Base-by-base conservation (phyloP, 2,113 vertebrate genomes). In the Prietella phreatophila region DNA sequence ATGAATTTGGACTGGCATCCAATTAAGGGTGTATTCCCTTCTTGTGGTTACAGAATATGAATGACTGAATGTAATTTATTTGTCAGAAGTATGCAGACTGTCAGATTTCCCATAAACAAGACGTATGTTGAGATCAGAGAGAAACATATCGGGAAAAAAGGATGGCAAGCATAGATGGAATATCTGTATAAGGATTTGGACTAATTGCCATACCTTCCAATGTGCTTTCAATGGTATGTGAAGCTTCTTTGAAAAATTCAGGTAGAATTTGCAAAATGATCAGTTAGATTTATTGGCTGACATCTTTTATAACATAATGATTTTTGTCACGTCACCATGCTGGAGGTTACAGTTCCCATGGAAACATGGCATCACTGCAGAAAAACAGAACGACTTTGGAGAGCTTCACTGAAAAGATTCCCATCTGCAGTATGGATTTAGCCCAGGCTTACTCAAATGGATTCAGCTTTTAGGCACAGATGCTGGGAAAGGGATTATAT, bases 341-440 rank as follows among this genome's bases (percentile, higher is more conserved):
- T 53, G 2, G 27, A 53, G 25, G 25, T n/a, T 79, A 50, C 27
- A 79, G 75, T 87, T 60, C 30, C 67, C 86, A 89, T 87, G 63
- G 85, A 75, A 84, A 87, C 65, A 87, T 85, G 88, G 82, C 82
- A 87, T 82, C 82, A 86, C 30, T 0, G 73, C 22, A 7, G 39
- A 55, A 39, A 56, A 85, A 58, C 65, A 36, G 19, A 33, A 47
- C 4, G 50, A 71, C 85, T 67, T 83, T 83, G 25, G 69, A 78
- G 53, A 58, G 56, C 71, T 85, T 85, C 56, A 76, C 84, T 36
- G 36, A 61, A 76, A 85, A 11, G 55, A 85, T 78, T 85, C 84
- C 33, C 82, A 69, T 84, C 42, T 86, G 56, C 47, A 63, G 6
- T 11, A 53, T 88, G 56, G 86, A 78, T 88, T 84, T 78, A 76